Evolutionary conservation across 2,113 vertebrate genomes (phyloP).

Genomic region (Cyrtonyx montezumae): DNA sequence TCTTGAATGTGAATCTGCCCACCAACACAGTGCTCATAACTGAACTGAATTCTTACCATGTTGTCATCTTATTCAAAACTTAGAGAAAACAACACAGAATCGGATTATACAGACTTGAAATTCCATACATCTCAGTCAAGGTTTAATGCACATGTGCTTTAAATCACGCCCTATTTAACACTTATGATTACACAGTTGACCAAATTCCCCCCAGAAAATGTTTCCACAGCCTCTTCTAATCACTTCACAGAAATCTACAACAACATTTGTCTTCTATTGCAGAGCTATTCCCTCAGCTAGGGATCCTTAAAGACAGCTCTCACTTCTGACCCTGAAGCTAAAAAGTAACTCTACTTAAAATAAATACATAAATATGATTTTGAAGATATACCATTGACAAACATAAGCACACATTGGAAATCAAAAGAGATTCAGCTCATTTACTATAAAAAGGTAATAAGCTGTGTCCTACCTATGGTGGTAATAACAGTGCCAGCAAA

Average conservation of each 20-base stretch:
- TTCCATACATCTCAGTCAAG: background rate
- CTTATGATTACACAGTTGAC: constrained; percentile 22
- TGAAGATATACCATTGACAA: background rate
- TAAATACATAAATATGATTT: background rate
- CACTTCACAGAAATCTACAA: background rate
- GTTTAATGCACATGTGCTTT: constrained; percentile 15
- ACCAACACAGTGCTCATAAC: background rate
- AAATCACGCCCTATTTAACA: constrained; percentile 51
- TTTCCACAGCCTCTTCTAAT: background rate
- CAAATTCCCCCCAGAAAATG: background rate
- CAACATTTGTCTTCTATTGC: background rate
- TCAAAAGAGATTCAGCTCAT: constrained; percentile 47
- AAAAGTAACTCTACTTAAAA: background rate
- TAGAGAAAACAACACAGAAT: background rate
- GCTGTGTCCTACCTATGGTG: constrained; percentile 92
- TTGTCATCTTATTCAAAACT: background rate
- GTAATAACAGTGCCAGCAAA: constrained; percentile 99
- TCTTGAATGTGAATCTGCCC: background rate
- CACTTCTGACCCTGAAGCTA: background rate
- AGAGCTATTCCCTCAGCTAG: background rate
- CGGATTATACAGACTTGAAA: background rate
- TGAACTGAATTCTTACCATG: background rate
- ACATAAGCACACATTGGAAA: constrained; percentile 43
- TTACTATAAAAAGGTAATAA: constrained; percentile 67
- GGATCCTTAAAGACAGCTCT: background rate